Evolutionary conservation across 2,113 vertebrate genomes (phyloP), one percentile per base, ranked within the genome.

Genomic region (Terrapene triunguis): DNA sequence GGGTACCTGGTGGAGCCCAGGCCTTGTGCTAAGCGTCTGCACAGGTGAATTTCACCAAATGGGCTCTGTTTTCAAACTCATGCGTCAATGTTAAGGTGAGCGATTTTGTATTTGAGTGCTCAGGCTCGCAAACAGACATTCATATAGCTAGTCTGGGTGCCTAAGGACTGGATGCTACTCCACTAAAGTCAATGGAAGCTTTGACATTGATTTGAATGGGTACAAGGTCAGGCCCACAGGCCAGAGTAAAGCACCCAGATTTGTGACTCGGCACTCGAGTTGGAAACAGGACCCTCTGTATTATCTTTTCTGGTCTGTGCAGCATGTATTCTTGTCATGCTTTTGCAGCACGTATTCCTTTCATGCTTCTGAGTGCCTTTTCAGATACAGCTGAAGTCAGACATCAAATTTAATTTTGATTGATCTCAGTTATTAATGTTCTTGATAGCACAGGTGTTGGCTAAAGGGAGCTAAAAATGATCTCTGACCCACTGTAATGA

Each of bases 401-500:
- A 90, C 89, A 97, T 95, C 96, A 95, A 94, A 97, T 95, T 93
- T 96, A 93, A 97, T 90, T 80, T 95, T 95, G 96, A 96, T 93
- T 93, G 94, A 98, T 97, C 95, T 82, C 89, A 95, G 94, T 91
- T 95, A 96, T 97, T 97, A 97, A 97, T 96, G 95, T 97, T 97
- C 93, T 98, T 96, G 91, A 97, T 96, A 95, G 90, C 93, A 81
- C 94, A 98, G 92, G 92, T 98, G 93, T 96, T 97, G 96, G 42
- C 62, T 92, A 95, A 89, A 96, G 89, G 92, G 96, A 97, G 89
- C 86, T 87, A 80, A 91, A 96, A 95, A 97, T 94, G 38, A 96
- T 97, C 93, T 97, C 86, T 97, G 97, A 97, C 97, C 97, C 91
- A 82, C n/a, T 84, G 94, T 97, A 98, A 98, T 98, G 98, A 97